Evolutionary conservation across 2,888 invertebrate species (phyloP), one percentile per base, ranked within the genome.

Genomic region (Drosophila lutescens): DNA sequence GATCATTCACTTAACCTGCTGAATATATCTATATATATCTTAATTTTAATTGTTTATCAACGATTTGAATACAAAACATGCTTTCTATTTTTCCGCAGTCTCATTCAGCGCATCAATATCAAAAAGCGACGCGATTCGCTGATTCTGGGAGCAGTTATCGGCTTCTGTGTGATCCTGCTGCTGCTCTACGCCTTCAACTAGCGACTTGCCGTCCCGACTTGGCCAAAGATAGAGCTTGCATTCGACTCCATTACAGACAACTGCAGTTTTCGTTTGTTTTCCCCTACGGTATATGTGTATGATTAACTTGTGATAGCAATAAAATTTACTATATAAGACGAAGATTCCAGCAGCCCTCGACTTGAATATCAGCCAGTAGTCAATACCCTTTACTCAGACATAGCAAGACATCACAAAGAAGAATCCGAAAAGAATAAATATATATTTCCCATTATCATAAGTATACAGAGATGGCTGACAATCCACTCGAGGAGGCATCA

Each of bases 91-190:
- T 10, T 40, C 75, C 78, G 1, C 72, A 97, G 97, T 91, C 93
- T 99, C 62, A 95, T 99, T 74, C 98, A 97, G 92, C 95, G 98
- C 91, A 98, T 99, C 88, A 98, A 98, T 92, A 94, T 99, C 26
- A 96, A 98, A 83, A 99, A 99, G 91, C 94, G 97, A 58, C 95
- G 98, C 58, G 99, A 99, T 93, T 97, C 98, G 0, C 94, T 99
- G 51, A 97, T 99, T 80, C 90, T 99, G 34, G 99, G 97, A 0
- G 92, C 95, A 12, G 96, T 99, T 23, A 96, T 99, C 70, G 97
- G 96, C 4, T 93, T 96, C 60, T 99, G 98, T 93, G 96, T 98
- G 49, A 96, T 99, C 92, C 93, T 98, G n/a, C 92, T 98, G 88
- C 93, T 98, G 7, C 88, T 96, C 2, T 97, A 97, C 88, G 95